These are phyloP conservation scores for Cyphomyrus discorhynchus DNA, from an alignment of 2,113 vertebrate species.

Conservation along the genomic window DNA sequence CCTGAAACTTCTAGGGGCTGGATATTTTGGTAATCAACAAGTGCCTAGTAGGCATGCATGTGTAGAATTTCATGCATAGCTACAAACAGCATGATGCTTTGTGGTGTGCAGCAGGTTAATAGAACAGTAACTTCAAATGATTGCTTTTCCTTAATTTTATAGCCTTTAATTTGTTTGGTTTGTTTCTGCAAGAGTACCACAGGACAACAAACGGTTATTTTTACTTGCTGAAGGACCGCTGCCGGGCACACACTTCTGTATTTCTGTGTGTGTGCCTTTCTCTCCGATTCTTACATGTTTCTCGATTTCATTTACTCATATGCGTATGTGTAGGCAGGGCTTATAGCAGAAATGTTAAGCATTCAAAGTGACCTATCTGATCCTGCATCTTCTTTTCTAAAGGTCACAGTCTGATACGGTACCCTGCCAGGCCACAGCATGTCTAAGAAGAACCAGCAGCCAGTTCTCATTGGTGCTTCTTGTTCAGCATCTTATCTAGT, in stretches of 20 bases:
- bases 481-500: neutral
- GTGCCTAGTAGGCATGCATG: neutral
- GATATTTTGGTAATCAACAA: neutral
- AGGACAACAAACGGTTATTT: neutral
- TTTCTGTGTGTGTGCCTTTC: neutral
- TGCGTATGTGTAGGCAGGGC: slow-evolving; percentile 15
- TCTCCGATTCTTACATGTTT: neutral
- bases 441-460: neutral
- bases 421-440: neutral
- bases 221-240: neutral
- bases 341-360: slow-evolving; percentile 1
- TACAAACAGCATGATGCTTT: neutral
- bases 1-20: neutral
- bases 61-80: neutral
- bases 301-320: slow-evolving; percentile 13
- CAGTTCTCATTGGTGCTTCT: neutral
- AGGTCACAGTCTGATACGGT: neutral
- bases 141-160: neutral
- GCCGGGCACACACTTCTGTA: neutral
- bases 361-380: slow-evolving; percentile 5
- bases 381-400: slow-evolving; percentile 7
- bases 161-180: neutral
- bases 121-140: neutral
- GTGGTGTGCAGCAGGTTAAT: neutral
- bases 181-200: neutral